These are phyloP conservation scores for Drosophila fuyamai DNA, from an alignment of 1,140 invertebrate species.

Conservation along the genomic window DNA sequence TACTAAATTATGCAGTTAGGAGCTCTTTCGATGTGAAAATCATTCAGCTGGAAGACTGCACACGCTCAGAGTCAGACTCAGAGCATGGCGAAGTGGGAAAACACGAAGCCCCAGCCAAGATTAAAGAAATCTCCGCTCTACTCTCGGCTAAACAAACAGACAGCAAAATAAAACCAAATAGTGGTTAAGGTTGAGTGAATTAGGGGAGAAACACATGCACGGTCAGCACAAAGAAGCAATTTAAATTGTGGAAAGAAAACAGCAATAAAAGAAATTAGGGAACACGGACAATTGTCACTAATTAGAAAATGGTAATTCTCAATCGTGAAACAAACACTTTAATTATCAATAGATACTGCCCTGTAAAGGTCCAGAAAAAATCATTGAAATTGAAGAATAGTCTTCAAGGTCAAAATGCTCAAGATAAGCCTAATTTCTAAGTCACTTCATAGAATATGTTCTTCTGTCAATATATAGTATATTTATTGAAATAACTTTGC, in stretches of 20 bases:
- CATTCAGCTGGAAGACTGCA: constrained; percentile 82
- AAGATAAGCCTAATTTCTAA: too few relatives aligned
- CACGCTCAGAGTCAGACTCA: constrained; percentile 40
- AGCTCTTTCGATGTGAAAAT: constrained; percentile 63
- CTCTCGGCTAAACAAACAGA: constrained; percentile 39
- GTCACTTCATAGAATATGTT: too few relatives aligned
- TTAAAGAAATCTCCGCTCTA: constrained; percentile 47
- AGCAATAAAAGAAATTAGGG: constrained; percentile 16
- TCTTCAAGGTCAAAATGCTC: too few relatives aligned
- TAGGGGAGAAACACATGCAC: constrained; percentile 26
- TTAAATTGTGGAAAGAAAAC: constrained; percentile 10
- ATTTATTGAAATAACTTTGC: too few relatives aligned
- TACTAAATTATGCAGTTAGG: constrained; percentile 74
- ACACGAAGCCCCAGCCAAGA: constrained; percentile 40
- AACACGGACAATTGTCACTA: constrained; percentile 61
- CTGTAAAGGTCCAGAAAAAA: too few relatives aligned
- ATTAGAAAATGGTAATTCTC: constrained; percentile 52
- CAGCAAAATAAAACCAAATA: constrained; percentile 52
- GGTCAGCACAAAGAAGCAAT: constrained; percentile 45
- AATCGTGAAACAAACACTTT: constrained; percentile 4
- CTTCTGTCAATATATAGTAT: too few relatives aligned
- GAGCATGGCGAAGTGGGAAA: constrained; percentile 8
- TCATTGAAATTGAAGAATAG: too few relatives aligned
- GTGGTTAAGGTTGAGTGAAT: constrained; percentile 60
- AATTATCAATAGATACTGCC: background rate